Evolutionary conservation across 2,797 vertebrate species (phyloP).

Genomic region (Acanthis flammea): DNA sequence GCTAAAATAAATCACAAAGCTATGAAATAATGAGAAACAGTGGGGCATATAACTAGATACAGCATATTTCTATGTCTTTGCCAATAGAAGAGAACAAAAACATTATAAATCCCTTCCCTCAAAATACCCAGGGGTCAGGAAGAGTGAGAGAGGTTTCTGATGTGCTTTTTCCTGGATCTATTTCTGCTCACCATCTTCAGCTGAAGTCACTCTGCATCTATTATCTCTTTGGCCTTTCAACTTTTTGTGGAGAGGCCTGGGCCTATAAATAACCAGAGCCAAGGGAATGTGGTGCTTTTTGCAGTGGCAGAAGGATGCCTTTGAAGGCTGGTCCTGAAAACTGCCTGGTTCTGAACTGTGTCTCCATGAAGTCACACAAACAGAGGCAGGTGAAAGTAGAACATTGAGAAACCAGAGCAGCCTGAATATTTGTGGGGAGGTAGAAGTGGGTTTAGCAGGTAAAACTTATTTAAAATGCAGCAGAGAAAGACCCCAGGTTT

Average conservation of each 20-base stretch:
- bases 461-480: background rate
- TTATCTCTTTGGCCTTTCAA: background rate
- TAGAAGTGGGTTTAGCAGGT: background rate
- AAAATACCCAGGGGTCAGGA: background rate
- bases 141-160: background rate
- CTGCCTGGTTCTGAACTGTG: background rate
- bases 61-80: background rate
- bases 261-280: background rate
- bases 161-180: background rate
- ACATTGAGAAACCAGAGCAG: background rate
- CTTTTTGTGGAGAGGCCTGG: background rate
- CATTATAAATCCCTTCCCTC: background rate
- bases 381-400: background rate
- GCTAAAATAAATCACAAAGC: background rate
- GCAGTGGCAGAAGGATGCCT: background rate
- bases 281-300: background rate
- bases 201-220: background rate
- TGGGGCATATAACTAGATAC: fast-evolving
- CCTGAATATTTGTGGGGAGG: background rate
- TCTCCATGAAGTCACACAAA: background rate
- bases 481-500: background rate
- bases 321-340: background rate
- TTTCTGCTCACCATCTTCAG: background rate
- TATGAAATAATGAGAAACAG: background rate
- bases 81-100: background rate